Percentiles rank a stretch among this genome's conserved stretches.
Evolutionary conservation across 2,797 vertebrate species (phyloP).

Genomic region (Leptoclinus maculatus): DNA sequence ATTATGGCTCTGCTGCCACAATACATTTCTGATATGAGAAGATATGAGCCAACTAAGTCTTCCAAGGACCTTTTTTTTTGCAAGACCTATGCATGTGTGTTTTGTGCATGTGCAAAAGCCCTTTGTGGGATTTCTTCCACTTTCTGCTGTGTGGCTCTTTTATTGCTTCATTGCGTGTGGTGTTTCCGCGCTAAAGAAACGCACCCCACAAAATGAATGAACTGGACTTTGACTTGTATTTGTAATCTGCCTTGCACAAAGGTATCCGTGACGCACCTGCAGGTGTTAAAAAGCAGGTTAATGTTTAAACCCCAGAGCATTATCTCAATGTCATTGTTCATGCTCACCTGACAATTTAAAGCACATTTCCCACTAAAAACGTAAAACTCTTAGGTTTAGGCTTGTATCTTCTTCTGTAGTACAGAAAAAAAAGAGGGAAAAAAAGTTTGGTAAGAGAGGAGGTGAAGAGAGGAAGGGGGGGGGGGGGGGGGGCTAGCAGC

Average conservation of each 20-base stretch:
- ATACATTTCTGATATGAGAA: not conserved
- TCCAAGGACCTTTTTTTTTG: not conserved
- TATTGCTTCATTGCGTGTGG: not conserved
- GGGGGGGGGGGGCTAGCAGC: slow-evolving; percentile 29
- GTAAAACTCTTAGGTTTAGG: not conserved
- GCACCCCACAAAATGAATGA: not conserved
- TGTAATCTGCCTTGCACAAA: not conserved
- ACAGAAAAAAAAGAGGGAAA: not conserved
- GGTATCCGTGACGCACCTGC: not conserved
- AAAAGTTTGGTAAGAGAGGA: not conserved
- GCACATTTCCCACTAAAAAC: not conserved
- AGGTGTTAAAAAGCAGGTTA: slow-evolving; percentile 22
- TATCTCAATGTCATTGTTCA: not conserved
- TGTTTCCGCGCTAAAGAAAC: not conserved
- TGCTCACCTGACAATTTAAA: slow-evolving; percentile 3
- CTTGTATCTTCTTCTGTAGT: not conserved
- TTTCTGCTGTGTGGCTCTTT: not conserved
- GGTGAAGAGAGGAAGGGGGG: not conserved
- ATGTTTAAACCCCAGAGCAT: slow-evolving; percentile 37
- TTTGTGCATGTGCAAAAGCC: not conserved
- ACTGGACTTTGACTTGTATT: not conserved
- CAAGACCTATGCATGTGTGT: not conserved
- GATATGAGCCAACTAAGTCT: not conserved
- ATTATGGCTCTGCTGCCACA: slow-evolving; percentile 2
- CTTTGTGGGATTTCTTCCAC: not conserved